A percentile compares a stretch with the other conserved stretches of the same genome.
Conservation (phyloP, 2,113 vertebrate genomes). For the Trachemys scripta region DNA sequence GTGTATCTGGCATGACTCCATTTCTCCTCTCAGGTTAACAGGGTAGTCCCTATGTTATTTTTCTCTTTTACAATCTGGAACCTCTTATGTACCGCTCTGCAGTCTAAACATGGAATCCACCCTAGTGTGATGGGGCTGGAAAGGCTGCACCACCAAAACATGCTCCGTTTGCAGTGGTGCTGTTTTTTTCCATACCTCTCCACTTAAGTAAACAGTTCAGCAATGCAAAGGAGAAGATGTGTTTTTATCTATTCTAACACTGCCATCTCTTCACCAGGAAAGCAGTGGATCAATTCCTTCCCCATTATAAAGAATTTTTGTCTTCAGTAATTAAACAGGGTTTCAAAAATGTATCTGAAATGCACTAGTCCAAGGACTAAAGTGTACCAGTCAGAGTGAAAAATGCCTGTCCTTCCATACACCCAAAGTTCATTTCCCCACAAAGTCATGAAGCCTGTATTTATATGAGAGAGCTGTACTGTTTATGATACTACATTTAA, state of each 20-base stretch:
- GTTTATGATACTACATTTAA: not conserved
- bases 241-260: not conserved
- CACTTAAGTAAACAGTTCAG: not conserved
- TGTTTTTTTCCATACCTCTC: not conserved
- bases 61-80: not conserved
- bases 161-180: not conserved
- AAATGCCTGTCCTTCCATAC: not conserved
- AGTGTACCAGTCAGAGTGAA: not conserved
- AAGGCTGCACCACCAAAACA: constrained; percentile 4
- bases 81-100: constrained; percentile 20
- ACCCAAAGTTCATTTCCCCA: not conserved
- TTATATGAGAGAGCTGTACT: not conserved
- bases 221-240: not conserved
- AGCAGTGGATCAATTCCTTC: not conserved
- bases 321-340: not conserved
- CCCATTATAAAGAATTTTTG: not conserved
- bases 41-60: not conserved
- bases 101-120: constrained; percentile 44
- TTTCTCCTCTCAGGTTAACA: constrained; percentile 16
- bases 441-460: not conserved
- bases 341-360: not conserved
- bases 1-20: not conserved
- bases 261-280: not conserved
- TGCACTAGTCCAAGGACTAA: not conserved
- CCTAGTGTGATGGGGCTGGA: constrained; percentile 11